A percentile compares a stretch with the other conserved stretches of the same genome.
These are phyloP conservation scores for Camponotus vicinus DNA, from an alignment of 1,140 invertebrate genomes.

Conservation along the genomic window DNA sequence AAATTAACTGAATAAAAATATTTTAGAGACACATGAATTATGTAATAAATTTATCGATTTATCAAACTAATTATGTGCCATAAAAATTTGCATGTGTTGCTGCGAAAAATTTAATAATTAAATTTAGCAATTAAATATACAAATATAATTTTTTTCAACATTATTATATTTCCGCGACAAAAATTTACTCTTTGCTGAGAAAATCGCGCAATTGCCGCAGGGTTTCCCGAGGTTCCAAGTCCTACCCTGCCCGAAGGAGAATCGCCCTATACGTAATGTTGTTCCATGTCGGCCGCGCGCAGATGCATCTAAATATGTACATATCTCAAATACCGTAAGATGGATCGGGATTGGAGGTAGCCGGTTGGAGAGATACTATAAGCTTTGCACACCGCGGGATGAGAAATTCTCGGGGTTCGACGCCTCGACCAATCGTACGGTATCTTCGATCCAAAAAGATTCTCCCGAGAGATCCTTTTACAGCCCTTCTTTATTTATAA, in stretches of 20 bases:
- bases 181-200: neutral
- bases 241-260: conserved; percentile 6
- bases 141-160: too few relatives aligned
- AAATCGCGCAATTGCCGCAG: neutral
- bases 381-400: neutral
- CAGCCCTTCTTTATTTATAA: neutral
- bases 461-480: conserved; percentile 23
- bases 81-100: neutral
- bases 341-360: conserved; percentile 1
- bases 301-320: conserved; percentile 56
- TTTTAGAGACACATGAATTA: neutral
- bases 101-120: neutral
- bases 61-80: neutral
- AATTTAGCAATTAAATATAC: too few relatives aligned
- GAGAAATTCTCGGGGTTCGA: neutral
- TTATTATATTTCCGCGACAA: too few relatives aligned
- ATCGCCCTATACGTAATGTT: conserved; percentile 74
- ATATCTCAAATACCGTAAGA: conserved; percentile 52
- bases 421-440: neutral
- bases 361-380: neutral
- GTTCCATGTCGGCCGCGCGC: conserved; percentile 16
- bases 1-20: neutral
- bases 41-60: neutral
- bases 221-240: neutral
- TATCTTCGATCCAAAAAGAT: neutral